Evolutionary conservation across 1,140 invertebrate genomes (phyloP).

Genomic region (Latrodectus geometricus): DNA sequence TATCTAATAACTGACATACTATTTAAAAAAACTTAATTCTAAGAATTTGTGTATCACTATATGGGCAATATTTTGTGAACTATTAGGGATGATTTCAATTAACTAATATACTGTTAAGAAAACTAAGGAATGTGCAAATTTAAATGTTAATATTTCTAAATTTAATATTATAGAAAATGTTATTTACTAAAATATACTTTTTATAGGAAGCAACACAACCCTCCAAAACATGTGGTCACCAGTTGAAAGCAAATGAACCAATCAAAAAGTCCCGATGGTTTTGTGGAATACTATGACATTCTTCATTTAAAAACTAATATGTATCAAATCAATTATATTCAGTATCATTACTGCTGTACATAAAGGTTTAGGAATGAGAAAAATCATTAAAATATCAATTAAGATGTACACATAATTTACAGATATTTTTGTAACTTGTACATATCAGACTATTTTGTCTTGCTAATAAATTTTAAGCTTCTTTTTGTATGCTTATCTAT

Average conservation of each 20-base stretch:
- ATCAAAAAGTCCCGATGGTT: constrained; percentile 75
- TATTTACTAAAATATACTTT: constrained; percentile 62
- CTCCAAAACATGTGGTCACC: constrained; percentile 77
- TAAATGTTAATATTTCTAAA: constrained; percentile 59
- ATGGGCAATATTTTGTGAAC: too few relatives aligned
- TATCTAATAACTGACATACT: too few relatives aligned
- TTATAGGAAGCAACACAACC: constrained; percentile 83
- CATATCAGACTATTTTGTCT: constrained; percentile 50
- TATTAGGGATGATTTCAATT: too few relatives aligned
- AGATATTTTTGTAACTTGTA: constrained; percentile 61
- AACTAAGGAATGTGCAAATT: too few relatives aligned
- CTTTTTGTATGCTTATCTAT: constrained; percentile 16
- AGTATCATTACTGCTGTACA: constrained; percentile 50
- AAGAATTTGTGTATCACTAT: too few relatives aligned
- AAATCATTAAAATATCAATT: constrained; percentile 10
- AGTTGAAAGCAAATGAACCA: constrained; percentile 78
- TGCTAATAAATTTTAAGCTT: constrained; percentile 30
- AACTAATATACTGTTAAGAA: too few relatives aligned
- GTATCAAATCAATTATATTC: constrained; percentile 39
- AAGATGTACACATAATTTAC: constrained; percentile 49
- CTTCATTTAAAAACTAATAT: constrained; percentile 36
- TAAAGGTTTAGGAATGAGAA: constrained; percentile 20
- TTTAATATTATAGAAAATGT: constrained; percentile 18
- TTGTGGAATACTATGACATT: constrained; percentile 64
- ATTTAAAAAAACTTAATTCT: too few relatives aligned